phyloP scores from a whole-genome alignment of 1,140 invertebrate species.

The Papilio helenus region DNA sequence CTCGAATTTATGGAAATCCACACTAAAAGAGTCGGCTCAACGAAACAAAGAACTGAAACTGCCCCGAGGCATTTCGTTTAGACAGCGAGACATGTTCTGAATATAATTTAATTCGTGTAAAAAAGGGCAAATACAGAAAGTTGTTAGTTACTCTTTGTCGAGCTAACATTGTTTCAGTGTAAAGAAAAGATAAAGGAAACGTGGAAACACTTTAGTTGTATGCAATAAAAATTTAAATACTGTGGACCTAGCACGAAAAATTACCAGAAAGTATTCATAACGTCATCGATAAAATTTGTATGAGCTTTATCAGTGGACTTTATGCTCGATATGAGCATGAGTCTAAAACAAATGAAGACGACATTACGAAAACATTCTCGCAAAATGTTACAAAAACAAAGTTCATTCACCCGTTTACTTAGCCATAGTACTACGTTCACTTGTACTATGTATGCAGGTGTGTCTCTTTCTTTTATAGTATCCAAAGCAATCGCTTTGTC shows the following conservation, averaged over 20 bases:
- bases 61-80: slow-evolving; percentile 33
- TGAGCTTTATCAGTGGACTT: no score
- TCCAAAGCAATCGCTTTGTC: slow-evolving; percentile 31
- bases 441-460: slow-evolving; percentile 23
- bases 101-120: slow-evolving; percentile 30
- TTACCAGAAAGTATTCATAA: no score
- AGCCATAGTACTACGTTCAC: background rate
- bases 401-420: background rate
- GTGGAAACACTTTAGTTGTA: background rate
- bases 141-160: background rate
- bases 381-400: background rate
- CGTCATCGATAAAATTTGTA: no score
- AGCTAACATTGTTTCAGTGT: background rate
- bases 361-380: no score
- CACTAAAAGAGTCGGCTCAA: slow-evolving; percentile 22
- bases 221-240: no score
- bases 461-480: slow-evolving; percentile 30
- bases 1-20: slow-evolving; percentile 32
- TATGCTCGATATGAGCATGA: no score
- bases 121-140: slow-evolving; percentile 9
- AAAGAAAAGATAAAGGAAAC: background rate
- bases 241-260: no score
- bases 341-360: no score
- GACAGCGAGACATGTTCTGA: slow-evolving; percentile 28
- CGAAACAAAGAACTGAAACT: slow-evolving; percentile 33